Evolutionary conservation across 1,140 invertebrate genomes (phyloP).

Genomic region (Berghia stephanieae): DNA sequence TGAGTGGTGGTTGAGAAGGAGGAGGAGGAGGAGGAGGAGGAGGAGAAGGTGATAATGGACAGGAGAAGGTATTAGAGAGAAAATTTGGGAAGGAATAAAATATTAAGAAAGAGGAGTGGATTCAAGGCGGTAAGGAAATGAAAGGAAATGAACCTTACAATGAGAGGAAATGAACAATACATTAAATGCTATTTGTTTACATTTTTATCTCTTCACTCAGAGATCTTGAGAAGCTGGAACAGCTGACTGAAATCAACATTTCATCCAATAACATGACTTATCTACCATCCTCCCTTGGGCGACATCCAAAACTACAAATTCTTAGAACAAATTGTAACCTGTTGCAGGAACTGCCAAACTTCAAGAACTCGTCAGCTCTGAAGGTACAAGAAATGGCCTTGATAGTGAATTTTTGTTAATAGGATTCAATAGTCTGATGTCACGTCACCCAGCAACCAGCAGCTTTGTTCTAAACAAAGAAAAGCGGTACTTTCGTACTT

Average conservation of each 20-base stretch:
- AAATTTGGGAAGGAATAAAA: neutral
- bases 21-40: neutral
- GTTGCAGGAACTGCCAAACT: slow-evolving; percentile 62
- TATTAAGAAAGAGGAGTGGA: neutral
- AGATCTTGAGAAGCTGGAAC: slow-evolving; percentile 56
- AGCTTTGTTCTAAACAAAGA: too few species aligned
- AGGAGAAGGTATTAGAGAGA: neutral
- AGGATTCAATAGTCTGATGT: too few species aligned
- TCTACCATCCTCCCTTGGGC: slow-evolving; percentile 54
- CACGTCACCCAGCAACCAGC: too few species aligned
- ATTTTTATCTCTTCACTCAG: slow-evolving; percentile 43
- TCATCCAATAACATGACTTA: slow-evolving; percentile 61
- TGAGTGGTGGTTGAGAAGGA: neutral
- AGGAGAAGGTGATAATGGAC: neutral
- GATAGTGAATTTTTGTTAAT: too few species aligned
- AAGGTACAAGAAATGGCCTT: too few species aligned
- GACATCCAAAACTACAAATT: slow-evolving; percentile 57
- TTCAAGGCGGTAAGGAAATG: neutral
- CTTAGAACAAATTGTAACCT: slow-evolving; percentile 62
- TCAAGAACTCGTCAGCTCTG: slow-evolving; percentile 55
- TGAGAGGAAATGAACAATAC: neutral
- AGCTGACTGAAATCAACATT: slow-evolving; percentile 63
- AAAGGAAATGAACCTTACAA: neutral
- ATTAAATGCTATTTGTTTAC: neutral
- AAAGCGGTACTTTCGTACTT: too few species aligned